phyloP scores from a whole-genome alignment of 2,888 invertebrate genomes.

The Aproaerema taeniolella region DNA sequence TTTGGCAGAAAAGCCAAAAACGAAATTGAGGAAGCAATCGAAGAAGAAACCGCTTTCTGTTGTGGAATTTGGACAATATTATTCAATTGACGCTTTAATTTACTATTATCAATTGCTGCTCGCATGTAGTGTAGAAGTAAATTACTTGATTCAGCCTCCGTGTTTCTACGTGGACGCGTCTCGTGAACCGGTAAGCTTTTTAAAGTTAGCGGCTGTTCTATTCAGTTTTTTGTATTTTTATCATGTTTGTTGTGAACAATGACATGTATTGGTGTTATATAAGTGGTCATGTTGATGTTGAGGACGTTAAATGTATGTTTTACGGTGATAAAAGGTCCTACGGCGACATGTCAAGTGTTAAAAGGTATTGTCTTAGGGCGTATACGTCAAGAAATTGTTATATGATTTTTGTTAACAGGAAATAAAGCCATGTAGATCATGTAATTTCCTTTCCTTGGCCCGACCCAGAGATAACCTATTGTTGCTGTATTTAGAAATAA shows the following conservation, averaged over 20 bases:
- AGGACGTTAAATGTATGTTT: conserved; percentile 37
- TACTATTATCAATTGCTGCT: neutral
- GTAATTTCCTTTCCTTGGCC: neutral
- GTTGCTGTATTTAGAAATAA: too few species aligned
- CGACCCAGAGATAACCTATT: too few species aligned
- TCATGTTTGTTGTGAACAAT: conserved; percentile 43
- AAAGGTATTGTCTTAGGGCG: neutral
- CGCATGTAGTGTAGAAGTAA: neutral
- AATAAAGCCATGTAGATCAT: neutral
- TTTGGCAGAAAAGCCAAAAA: conserved; percentile 52
- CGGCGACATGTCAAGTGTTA: too few species aligned
- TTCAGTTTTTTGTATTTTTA: conserved; percentile 18
- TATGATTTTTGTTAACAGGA: neutral
- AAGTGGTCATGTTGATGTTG: conserved; percentile 49
- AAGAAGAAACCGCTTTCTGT: conserved; percentile 20
- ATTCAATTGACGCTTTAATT: neutral
- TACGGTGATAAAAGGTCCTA: conserved; percentile 29
- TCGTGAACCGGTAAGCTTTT: conserved; percentile 28
- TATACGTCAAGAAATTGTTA: neutral
- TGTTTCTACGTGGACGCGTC: too few species aligned
- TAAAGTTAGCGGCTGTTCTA: conserved; percentile 31
- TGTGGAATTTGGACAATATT: conserved; percentile 6
- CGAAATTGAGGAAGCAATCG: too few species aligned
- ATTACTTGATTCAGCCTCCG: too few species aligned
- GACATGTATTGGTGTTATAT: conserved; percentile 47